A percentile compares a stretch with the other conserved stretches of the same genome.
These are phyloP conservation scores for Clistopyga incitator DNA, from an alignment of 2,888 invertebrate genomes.

Conservation along the genomic window DNA sequence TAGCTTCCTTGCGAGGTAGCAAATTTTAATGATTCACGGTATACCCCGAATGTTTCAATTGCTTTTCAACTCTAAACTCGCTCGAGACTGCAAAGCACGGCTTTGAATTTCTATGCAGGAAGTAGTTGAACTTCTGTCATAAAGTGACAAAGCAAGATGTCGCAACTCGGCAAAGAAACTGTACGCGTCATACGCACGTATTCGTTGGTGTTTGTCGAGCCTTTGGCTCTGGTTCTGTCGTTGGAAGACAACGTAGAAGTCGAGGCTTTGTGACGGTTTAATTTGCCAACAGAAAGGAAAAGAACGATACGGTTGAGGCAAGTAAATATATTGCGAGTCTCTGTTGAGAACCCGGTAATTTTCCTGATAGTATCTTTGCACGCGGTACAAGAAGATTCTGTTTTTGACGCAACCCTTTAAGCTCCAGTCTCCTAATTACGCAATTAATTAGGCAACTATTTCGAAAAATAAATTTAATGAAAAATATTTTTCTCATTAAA, in stretches of 20 bases:
- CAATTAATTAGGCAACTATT: no score
- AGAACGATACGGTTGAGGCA: not conserved
- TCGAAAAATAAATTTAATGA: no score
- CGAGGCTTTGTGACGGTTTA: constrained; percentile 16
- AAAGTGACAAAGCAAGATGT: constrained; percentile 42
- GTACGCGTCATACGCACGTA: constrained; percentile 6
- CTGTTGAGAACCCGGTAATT: not conserved
- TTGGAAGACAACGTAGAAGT: constrained; percentile 4
- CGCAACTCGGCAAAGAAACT: not conserved
- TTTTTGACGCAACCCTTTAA: constrained; percentile 1
- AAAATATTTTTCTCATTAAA: not conserved
- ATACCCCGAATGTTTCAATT: not conserved
- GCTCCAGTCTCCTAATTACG: not conserved
- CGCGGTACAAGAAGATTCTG: not conserved
- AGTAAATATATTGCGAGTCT: not conserved
- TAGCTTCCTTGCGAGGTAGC: no score
- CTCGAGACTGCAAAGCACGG: not conserved
- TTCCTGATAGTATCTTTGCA: constrained; percentile 4
- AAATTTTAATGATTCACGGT: not conserved
- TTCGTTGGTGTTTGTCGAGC: constrained; percentile 19
- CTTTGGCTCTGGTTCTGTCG: constrained; percentile 11
- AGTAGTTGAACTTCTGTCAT: constrained; percentile 26
- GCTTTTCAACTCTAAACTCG: constrained; percentile 1
- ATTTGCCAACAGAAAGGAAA: constrained; percentile 15
- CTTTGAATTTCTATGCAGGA: not conserved